Base-by-base conservation (phyloP, 2,113 vertebrate genomes). In the Scomber japonicus region DNA sequence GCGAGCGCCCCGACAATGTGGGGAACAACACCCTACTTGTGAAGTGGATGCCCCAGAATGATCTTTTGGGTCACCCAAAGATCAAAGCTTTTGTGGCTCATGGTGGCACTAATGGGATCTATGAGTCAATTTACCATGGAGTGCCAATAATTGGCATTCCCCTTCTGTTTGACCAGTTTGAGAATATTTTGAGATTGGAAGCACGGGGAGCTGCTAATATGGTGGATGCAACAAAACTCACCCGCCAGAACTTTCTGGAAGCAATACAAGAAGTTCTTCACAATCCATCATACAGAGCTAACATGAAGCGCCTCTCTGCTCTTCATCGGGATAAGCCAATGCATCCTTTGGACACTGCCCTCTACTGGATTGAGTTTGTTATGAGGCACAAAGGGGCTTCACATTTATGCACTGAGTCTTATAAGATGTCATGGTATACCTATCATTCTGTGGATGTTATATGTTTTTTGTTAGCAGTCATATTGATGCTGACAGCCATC, bases 301-400 rank as follows among this genome's bases (percentile, higher is more conserved):
- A 87, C 81, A 95, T 96, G 92, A 81, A 79, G 70, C 88, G 63
- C 0, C 86, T 95, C 35, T 95, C 94, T 0, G 74, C 71, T 1
- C 90, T 95, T 15, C 94, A 95, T 50, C 76, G 81, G 46, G 95
- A 95, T 3, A 86, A 80, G 27, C 93, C 92, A 0, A 59, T 89
- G 67, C 83, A 71, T 57, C 93, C 94, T 8, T 55, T 89, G 51
- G 92, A 95, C 16, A 83, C 86, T 0, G 95, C 94, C 1, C 8
- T 95, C 50, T 95, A 80, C 81, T 96, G 95, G 95, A 92, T 88
- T 0, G 95, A 96, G 85, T 95, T 91, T 64, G 94, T 95, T 0
- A 95, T 95, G 62, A 81, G 93, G 63, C 88, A 95, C 80, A 93
- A 92, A 88, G 95, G 94, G 19, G 95, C 95, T 0, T 67, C 90